Evolutionary conservation across 37 sponge, comb jelly and placozoan species (phyloP).

Genomic region (Cladorhizidae sp.): DNA sequence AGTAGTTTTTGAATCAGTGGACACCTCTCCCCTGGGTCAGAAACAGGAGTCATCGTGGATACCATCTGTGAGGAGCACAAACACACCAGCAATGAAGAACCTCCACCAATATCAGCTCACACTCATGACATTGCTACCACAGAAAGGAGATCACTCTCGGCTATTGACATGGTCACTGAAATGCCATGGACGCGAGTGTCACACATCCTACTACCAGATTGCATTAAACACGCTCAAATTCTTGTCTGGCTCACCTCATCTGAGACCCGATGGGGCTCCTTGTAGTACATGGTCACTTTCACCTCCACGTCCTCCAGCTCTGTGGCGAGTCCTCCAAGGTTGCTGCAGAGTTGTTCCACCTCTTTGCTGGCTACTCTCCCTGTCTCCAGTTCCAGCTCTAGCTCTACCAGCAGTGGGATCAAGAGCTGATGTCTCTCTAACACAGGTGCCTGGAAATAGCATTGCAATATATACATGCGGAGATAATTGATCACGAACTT

Average conservation of each 20-base stretch:
- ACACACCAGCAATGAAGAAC: not conserved
- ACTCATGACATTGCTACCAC: too few relatives aligned
- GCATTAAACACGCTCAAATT: too few relatives aligned
- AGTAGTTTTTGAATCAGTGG: conserved; percentile 48
- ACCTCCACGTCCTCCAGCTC: not conserved
- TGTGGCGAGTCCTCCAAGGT: conserved; percentile 6
- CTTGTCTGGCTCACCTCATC: conserved; percentile 24
- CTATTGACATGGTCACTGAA: too few relatives aligned
- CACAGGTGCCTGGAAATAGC: not conserved
- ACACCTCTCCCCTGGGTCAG: conserved; percentile 8
- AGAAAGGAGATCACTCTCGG: too few relatives aligned
- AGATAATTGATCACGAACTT: too few relatives aligned
- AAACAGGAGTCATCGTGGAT: conserved; percentile 15
- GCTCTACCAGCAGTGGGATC: conserved; percentile 36
- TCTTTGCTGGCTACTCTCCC: conserved; percentile 25
- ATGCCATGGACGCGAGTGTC: too few relatives aligned
- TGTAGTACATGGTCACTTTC: not conserved
- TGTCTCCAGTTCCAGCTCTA: not conserved
- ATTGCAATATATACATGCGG: too few relatives aligned
- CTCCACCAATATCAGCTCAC: too few relatives aligned
- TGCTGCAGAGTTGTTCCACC: not conserved
- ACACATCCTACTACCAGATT: too few relatives aligned
- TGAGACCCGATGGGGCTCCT: conserved; percentile 8
- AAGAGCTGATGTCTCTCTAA: conserved; percentile 47
- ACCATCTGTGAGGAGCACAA: not conserved